These are phyloP conservation scores for Panagrolaimus sp. DNA, from an alignment of 1,140 invertebrate species.

Conservation along the genomic window DNA sequence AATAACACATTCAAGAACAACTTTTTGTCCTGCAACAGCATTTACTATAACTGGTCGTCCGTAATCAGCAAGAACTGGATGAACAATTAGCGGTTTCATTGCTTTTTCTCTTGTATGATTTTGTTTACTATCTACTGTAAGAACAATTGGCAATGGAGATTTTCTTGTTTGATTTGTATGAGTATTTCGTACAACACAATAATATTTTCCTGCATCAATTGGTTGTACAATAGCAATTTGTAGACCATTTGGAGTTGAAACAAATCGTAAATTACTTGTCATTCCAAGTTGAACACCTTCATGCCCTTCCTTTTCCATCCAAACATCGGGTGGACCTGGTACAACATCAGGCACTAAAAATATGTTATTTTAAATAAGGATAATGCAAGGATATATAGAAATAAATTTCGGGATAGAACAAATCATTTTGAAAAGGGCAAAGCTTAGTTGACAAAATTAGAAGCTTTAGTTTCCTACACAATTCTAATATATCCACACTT, in stretches of 20 bases:
- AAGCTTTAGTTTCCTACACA: no score
- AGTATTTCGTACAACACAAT: conserved; percentile 46
- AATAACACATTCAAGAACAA: conserved; percentile 45
- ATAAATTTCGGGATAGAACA: no score
- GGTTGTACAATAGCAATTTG: conserved; percentile 50
- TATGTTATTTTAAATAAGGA: no score
- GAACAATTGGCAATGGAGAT: conserved; percentile 38
- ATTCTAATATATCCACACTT: no score
- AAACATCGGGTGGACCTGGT: conserved; percentile 46
- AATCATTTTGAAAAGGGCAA: no score
- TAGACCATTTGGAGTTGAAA: conserved; percentile 44
- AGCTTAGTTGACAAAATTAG: no score
- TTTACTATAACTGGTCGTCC: conserved; percentile 29
- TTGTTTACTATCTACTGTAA: conserved; percentile 25
- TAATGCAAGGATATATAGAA: no score
- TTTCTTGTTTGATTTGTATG: conserved; percentile 46
- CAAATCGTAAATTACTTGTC: conserved; percentile 42
- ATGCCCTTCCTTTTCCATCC: conserved; percentile 46
- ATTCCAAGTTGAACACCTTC: conserved; percentile 39
- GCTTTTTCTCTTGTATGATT: conserved; percentile 13
- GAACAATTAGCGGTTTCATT: conserved; percentile 27
- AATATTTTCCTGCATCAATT: conserved; percentile 47
- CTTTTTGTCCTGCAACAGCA: conserved; percentile 41
- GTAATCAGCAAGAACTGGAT: conserved; percentile 22
- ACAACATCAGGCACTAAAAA: no score